Base-by-base conservation (phyloP, 2,888 invertebrate genomes). In the Chloromyia formosa region DNA sequence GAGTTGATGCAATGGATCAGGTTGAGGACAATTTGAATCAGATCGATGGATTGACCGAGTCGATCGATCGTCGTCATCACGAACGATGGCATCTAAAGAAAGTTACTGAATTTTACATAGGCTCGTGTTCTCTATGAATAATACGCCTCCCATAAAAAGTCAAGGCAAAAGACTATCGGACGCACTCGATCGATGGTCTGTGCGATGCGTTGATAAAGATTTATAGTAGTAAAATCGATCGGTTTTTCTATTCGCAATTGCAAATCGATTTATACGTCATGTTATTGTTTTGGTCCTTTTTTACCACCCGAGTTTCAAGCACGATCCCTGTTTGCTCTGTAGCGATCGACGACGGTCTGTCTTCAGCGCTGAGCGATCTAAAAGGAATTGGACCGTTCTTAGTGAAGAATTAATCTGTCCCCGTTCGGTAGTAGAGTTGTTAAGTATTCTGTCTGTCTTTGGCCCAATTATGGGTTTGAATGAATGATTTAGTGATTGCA, bases 121-220 rank as follows among this genome's bases (percentile, higher is more conserved):
- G 71, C 71, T 71, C 71, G 71, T 71, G 71, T 71, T 71, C 42
- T 35, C 71, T 14, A 71, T 71, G 71, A 71, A 71, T 71, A 71
- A 71, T 66, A 49, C 49, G 66, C 18, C 20, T 35, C 7, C 49
- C 49, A 10, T 49, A 49, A 49, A 49, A 49, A 49, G 49, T 35
- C 49, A 49, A 49, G 7, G 49, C 49, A 2, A 49, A 35, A 49
- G 49, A 49, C 49, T 49, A 49, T 49, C 49, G 49, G 7, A 49
- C 49, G 49, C 49, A 49, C 10, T n/a, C 49, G 49, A 49, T 49
- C 49, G 16, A 12, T 49, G 3, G 3, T n/a, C 49, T 49, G 27
- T 49, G 49, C 12, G 16, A 49, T n/a, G 27, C 27, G 49, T n/a
- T 49, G 49, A 49, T 49, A 49, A 49, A 49, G 49, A 49, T 49